Base-by-base conservation (phyloP, 2,888 invertebrate genomes). In the Tenthredo scrophulariae region DNA sequence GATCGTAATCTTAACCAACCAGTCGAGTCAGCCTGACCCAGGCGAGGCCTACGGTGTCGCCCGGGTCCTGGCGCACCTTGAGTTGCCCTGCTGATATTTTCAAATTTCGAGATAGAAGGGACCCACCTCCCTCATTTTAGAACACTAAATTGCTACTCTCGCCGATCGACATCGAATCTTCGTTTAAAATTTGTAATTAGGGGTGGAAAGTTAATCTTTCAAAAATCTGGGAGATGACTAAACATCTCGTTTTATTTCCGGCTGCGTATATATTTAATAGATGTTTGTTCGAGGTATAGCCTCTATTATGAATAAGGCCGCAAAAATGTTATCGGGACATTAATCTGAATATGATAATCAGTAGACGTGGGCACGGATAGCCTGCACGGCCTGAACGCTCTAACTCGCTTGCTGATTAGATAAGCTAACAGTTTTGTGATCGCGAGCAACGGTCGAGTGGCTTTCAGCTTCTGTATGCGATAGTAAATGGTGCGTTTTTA, bases 1-100 rank as follows among this genome's bases (percentile, higher is more conserved):
- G 88, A 89, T 90, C 86, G 86, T 88, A 89, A 90, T 90, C 89
- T 72, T 84, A 85, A 83, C 85, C 77, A 85, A 85, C 88, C 83
- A 67, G 83, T 46, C 83, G 54, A 83, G 83, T 70, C 83, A 83
- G 79, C 79, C 67, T 67, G 65, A 40, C 80, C 62, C 80, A 62
- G 62, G 62, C 22, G 7, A n/a, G 50, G 18, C 26, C 79, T 29
- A 46, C 50, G 18, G 18, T 29, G 58, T 18, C 33, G 15, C 22
- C 33, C 82, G 43, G 65, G 82, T 40, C 10, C 46, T 37, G 46
- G 67, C 67, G 62, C 40, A 80, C 80, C 80, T 80, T 62, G 58
- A 62, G 40, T 40, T 40, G 26, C 40, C 62, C 54, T 13, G 22
- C 18, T 54, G 77, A 50, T 77, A 18, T 50, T 77, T 77, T 50